These are phyloP conservation scores for Phylloscopus whistleri DNA, from an alignment of 2,113 vertebrate genomes.

Conservation along the genomic window DNA sequence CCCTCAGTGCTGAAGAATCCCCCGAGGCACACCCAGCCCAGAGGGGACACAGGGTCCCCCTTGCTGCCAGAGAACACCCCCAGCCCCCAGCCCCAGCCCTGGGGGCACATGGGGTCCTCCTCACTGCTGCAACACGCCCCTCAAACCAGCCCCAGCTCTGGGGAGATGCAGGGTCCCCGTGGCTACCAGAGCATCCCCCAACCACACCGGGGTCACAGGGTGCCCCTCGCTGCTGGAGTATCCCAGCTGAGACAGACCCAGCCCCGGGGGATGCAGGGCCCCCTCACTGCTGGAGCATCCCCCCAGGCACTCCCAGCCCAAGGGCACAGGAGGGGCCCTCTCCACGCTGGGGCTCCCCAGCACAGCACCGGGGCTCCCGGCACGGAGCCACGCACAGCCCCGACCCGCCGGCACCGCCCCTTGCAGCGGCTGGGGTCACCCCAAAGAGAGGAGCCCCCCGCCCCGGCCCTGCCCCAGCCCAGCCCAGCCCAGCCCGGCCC, in stretches of 20 bases:
- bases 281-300: neutral
- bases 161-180: neutral
- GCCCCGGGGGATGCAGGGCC: too few relatives aligned
- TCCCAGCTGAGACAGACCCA: too few relatives aligned
- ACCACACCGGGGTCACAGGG: too few relatives aligned
- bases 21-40: neutral
- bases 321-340: neutral
- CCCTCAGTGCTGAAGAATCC: neutral
- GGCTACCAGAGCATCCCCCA: too few relatives aligned
- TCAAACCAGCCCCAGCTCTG: neutral
- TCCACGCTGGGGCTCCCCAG: neutral
- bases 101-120: neutral
- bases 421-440: neutral
- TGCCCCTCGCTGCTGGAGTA: neutral
- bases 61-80: neutral
- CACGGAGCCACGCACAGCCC: neutral
- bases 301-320: neutral
- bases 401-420: fast-evolving
- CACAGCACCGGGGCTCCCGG: fast-evolving
- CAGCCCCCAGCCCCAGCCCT: neutral
- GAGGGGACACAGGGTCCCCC: neutral
- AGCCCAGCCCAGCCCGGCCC: fast-evolving
- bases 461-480: too few relatives aligned
- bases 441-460: neutral
- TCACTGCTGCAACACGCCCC: neutral